Evolutionary conservation across 2,888 invertebrate species (phyloP).

Genomic region (Cremastinae sp.): DNA sequence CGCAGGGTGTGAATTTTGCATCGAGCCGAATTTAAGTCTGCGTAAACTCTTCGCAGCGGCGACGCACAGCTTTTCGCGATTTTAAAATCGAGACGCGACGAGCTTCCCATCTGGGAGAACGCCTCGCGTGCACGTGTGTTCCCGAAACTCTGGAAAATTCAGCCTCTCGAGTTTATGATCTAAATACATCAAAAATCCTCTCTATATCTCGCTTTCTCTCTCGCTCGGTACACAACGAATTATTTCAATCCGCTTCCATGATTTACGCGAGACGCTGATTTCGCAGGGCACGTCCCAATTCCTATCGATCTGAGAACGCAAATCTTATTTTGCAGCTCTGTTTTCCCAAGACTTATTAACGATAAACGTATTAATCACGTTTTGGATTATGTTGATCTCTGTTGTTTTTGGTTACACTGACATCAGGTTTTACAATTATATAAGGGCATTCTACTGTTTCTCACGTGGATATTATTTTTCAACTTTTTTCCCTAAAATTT

Average conservation of each 20-base stretch:
- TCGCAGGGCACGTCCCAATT: no score
- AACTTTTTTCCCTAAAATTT: no score
- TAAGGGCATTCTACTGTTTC: no score
- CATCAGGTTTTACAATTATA: no score
- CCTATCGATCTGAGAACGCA: no score
- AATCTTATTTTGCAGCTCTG: no score
- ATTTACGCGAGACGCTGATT: neutral
- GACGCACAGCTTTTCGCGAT: conserved; percentile 38
- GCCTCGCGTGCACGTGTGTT: neutral
- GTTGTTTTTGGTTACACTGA: no score
- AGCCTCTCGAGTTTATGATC: conserved; percentile 3
- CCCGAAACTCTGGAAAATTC: neutral
- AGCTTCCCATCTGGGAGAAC: conserved; percentile 20
- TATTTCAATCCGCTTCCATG: neutral
- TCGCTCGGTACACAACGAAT: neutral
- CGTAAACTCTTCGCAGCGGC: conserved; percentile 29
- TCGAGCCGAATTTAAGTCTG: conserved; percentile 33
- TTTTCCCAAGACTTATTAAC: no score
- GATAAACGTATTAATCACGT: no score
- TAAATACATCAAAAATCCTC: conserved; percentile 13
- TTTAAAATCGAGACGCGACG: conserved; percentile 21
- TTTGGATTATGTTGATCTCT: no score
- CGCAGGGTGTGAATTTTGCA: conserved; percentile 39
- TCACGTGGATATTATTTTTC: no score
- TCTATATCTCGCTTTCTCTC: no score